Evolutionary conservation across 2,797 vertebrate species (phyloP), one percentile per base, ranked within the genome.

Genomic region (Coreius guichenoti): DNA sequence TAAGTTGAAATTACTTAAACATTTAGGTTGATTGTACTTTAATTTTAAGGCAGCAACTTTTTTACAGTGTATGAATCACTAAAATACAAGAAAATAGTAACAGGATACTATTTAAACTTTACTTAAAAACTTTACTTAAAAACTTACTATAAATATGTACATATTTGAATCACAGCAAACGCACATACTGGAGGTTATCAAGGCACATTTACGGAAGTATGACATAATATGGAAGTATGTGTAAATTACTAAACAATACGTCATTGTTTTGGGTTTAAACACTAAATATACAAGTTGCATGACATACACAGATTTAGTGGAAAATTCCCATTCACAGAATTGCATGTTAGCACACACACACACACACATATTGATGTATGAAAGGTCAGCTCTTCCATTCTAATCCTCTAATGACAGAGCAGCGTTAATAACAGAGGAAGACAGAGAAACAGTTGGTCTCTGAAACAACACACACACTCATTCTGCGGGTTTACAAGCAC

Each of bases 361-460:
- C 21, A 83, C 88, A 88, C 69, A 89, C 29, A 83, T 21, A 83
- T 74, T 58, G 63, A 51, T 26, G 43, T 85, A 65, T 33, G 19
- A 84, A 87, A 91, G 74, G 86, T 91, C 90, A 92, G 90, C 88
- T 91, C 89, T 89, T 91, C 78, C 88, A 89, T 88, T 91, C 90
- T 95, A 95, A 95, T 95, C 94, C 93, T 12, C 87, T 95, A 95
- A 96, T 96, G 93, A 96, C 93, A 95, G 92, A 93, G 91, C 91
- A 92, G 91, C 86, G 61, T 93, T 95, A 95, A 96, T 95, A 95
- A 95, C 94, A 95, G 93, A 91, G 93, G 89, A 93, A 93, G 92
- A 90, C 92, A 93, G 87, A 87, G 89, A 89, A 92, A 92, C 91
- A 92, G 92, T 94, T 87, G 26, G 61, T 63, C 26, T 63, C 61